These are phyloP conservation scores for Xylota segnis DNA, from an alignment of 2,888 invertebrate species.

Conservation along the genomic window DNA sequence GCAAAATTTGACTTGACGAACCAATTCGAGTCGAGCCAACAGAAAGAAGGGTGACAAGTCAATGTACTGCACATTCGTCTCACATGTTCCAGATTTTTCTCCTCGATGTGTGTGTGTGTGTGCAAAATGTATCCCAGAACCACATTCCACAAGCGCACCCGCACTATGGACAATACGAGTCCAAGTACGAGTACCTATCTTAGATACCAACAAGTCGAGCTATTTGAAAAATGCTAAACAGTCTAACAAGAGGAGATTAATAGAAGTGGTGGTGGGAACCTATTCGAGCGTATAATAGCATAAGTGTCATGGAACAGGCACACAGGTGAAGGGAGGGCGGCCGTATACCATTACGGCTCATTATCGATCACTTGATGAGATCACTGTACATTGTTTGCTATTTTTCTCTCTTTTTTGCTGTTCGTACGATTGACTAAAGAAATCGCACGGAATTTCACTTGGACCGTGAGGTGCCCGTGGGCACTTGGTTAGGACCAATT, in stretches of 20 bases:
- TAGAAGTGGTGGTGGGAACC: slow-evolving; percentile 27
- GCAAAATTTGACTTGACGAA: slow-evolving; percentile 31
- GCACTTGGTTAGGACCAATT: slow-evolving; percentile 74
- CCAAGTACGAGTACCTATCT: neutral
- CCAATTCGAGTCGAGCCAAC: slow-evolving; percentile 28
- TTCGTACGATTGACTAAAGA: slow-evolving; percentile 16
- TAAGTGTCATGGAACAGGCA: slow-evolving; percentile 47
- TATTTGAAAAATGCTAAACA: slow-evolving; percentile 39
- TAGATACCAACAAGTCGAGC: slow-evolving; percentile 12
- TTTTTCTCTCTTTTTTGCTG: slow-evolving; percentile 17
- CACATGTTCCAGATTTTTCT: slow-evolving; percentile 51
- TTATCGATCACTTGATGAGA: slow-evolving; percentile 72
- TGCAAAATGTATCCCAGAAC: slow-evolving; percentile 37
- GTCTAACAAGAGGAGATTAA: slow-evolving; percentile 16
- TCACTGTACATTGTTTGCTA: slow-evolving; percentile 52
- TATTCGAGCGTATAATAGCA: slow-evolving; percentile 49
- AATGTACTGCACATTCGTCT: slow-evolving; percentile 43
- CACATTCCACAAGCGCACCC: slow-evolving; percentile 63
- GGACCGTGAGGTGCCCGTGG: slow-evolving; percentile 58
- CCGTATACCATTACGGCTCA: slow-evolving; percentile 62
- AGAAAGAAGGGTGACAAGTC: slow-evolving; percentile 52
- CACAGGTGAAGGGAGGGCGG: slow-evolving; percentile 40
- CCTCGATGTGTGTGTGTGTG: too few species aligned
- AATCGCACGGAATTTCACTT: slow-evolving; percentile 59
- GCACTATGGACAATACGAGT: slow-evolving; percentile 29